phyloP scores from a whole-genome alignment of 2,888 invertebrate genomes.

The Drosophila siamana region DNA sequence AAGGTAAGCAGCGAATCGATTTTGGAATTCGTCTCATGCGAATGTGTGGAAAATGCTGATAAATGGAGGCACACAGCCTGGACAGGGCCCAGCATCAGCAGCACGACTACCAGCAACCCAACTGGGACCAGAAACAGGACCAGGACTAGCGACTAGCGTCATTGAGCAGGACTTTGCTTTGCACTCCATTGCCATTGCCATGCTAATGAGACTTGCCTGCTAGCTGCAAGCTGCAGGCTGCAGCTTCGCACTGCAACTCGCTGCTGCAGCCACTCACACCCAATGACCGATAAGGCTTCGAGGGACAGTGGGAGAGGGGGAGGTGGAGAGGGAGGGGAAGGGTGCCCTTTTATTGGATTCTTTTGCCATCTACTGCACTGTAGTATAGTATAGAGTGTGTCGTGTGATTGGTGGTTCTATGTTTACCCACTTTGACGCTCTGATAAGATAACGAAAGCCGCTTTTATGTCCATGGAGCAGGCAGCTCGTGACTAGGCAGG shows the following conservation, averaged over 20 bases:
- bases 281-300: slow-evolving; percentile 62
- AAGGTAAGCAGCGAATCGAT: slow-evolving; percentile 76
- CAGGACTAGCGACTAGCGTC: too few relatives aligned
- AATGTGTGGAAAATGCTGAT: slow-evolving; percentile 83
- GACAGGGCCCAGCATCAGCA: slow-evolving; percentile 13
- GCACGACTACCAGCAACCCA: too few relatives aligned
- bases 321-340: background rate
- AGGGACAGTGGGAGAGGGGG: background rate
- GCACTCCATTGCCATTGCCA: slow-evolving; percentile 41
- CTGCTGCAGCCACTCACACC: slow-evolving; percentile 22
- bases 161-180: background rate
- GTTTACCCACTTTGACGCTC: slow-evolving; percentile 59
- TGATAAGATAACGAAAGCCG: slow-evolving; percentile 70
- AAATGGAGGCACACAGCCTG: slow-evolving; percentile 58
- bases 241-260: slow-evolving; percentile 21
- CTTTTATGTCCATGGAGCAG: slow-evolving; percentile 28
- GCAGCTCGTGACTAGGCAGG: slow-evolving; percentile 51
- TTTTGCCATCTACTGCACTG: slow-evolving; percentile 16
- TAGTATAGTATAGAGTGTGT: background rate
- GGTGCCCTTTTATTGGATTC: slow-evolving; percentile 31
- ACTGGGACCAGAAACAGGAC: slow-evolving; percentile 3
- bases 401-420: slow-evolving; percentile 22
- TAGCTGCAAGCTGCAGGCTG: slow-evolving; percentile 18
- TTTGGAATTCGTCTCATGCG: slow-evolving; percentile 82
- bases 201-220: slow-evolving; percentile 63